phyloP scores from a whole-genome alignment of 2,888 invertebrate species.

The Drosophila subsilvestris region DNA sequence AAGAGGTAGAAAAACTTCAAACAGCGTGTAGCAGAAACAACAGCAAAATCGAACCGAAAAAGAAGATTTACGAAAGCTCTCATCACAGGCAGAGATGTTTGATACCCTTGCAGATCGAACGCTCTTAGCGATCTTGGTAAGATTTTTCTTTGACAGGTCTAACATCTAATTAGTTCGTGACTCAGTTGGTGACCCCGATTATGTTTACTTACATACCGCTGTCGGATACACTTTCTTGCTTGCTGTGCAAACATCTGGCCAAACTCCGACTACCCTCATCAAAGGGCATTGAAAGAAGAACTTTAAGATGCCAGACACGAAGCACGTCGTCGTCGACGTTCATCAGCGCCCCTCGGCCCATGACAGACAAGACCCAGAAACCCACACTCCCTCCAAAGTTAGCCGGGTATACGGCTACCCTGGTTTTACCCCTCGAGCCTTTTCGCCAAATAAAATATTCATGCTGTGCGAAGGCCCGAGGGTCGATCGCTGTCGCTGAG shows the following conservation, averaged over 20 bases:
- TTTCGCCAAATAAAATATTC: constrained; percentile 73
- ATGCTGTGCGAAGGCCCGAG: constrained; percentile 66
- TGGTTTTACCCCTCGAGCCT: constrained; percentile 52
- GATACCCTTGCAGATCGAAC: background rate
- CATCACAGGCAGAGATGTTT: background rate
- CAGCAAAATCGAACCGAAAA: constrained; percentile 35
- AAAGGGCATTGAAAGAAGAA: constrained; percentile 35
- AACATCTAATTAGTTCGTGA: background rate
- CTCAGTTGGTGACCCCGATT: background rate
- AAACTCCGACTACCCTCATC: background rate
- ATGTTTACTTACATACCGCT: too few relatives aligned
- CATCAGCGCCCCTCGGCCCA: constrained; percentile 56
- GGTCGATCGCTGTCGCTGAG: constrained; percentile 47
- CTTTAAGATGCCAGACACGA: constrained; percentile 77
- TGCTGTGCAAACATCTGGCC: background rate
- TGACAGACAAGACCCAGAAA: constrained; percentile 47
- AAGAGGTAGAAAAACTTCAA: constrained; percentile 4
- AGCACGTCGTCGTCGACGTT: constrained; percentile 66
- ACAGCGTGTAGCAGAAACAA: constrained; percentile 8
- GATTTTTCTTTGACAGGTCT: background rate
- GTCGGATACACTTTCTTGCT: background rate
- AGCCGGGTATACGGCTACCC: constrained; percentile 16
- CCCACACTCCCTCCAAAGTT: constrained; percentile 15
- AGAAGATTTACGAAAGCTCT: background rate
- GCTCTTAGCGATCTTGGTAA: background rate